Percentiles rank a stretch among this genome's conserved stretches.
These are phyloP conservation scores for Sanderia malayensis DNA, from an alignment of 30 jellyfish, hydroid and myxozoan genomes.

Conservation along the genomic window DNA sequence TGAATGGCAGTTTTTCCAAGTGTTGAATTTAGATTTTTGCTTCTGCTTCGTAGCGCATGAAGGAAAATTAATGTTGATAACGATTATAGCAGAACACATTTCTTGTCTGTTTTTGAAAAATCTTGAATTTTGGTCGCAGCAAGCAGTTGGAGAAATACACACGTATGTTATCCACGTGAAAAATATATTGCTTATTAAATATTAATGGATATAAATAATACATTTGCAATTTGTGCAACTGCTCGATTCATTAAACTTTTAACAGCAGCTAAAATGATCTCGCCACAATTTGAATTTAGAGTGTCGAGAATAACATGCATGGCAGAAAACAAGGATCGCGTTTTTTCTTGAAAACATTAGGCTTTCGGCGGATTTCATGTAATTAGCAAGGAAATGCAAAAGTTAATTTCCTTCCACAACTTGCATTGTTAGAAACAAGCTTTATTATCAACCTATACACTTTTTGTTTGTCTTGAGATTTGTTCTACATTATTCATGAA, in stretches of 20 bases:
- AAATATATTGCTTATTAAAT: slow-evolving; percentile 21
- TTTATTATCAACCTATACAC: background rate
- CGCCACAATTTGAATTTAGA: background rate
- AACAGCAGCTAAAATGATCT: slow-evolving; percentile 62
- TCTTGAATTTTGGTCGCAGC: too few relatives aligned
- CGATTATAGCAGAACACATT: too few relatives aligned
- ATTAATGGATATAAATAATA: slow-evolving; percentile 50
- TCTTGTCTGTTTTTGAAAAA: too few relatives aligned
- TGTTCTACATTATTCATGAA: background rate
- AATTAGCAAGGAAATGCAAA: too few relatives aligned
- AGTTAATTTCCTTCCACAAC: background rate
- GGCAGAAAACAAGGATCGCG: too few relatives aligned
- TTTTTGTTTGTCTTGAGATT: background rate
- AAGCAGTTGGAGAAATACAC: slow-evolving; percentile 25
- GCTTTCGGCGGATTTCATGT: too few relatives aligned
- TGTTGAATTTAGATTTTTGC: too few relatives aligned
- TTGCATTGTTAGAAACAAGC: background rate
- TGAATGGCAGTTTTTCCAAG: too few relatives aligned
- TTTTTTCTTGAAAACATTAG: background rate
- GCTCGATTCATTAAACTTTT: slow-evolving; percentile 60
- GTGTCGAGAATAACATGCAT: too few relatives aligned
- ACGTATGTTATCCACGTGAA: slow-evolving; percentile 58
- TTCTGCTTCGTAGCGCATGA: too few relatives aligned
- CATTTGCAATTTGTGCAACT: slow-evolving; percentile 63
- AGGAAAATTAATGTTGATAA: too few relatives aligned